These are phyloP conservation scores for Cotesia chilonis DNA, from an alignment of 1,140 invertebrate genomes.

Conservation along the genomic window DNA sequence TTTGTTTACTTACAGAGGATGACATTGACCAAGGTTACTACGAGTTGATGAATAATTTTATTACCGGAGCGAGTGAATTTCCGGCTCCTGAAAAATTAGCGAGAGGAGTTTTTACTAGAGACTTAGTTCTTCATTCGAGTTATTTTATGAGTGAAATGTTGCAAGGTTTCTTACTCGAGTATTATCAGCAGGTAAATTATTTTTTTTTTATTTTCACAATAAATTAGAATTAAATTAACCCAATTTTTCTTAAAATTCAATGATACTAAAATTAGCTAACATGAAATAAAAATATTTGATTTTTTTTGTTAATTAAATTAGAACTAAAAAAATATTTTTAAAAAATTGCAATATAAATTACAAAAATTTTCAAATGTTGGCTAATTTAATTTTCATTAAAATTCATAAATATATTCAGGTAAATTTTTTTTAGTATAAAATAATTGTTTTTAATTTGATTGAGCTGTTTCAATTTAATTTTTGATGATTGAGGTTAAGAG, in stretches of 20 bases:
- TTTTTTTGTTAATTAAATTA: no score
- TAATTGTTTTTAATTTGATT: no score
- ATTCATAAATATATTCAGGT: no score
- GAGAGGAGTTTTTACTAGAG: background rate
- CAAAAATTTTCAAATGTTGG: no score
- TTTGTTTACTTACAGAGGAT: background rate
- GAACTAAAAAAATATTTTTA: no score
- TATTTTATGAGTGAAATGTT: background rate
- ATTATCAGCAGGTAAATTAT: constrained; percentile 4
- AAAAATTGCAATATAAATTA: no score
- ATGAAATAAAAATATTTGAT: background rate
- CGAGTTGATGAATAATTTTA: background rate
- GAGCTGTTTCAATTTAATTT: no score
- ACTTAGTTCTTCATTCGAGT: background rate
- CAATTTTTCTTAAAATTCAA: no score
- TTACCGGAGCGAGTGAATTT: background rate
- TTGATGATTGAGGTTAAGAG: no score
- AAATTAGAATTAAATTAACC: background rate
- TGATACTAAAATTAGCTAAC: no score
- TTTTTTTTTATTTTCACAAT: background rate
- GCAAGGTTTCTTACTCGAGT: background rate
- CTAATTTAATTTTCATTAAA: no score
- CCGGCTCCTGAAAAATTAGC: background rate
- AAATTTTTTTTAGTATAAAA: no score
- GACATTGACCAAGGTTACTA: background rate